Evolutionary conservation across 2,888 invertebrate species (phyloP).

Genomic region (Mycalesis mineus): DNA sequence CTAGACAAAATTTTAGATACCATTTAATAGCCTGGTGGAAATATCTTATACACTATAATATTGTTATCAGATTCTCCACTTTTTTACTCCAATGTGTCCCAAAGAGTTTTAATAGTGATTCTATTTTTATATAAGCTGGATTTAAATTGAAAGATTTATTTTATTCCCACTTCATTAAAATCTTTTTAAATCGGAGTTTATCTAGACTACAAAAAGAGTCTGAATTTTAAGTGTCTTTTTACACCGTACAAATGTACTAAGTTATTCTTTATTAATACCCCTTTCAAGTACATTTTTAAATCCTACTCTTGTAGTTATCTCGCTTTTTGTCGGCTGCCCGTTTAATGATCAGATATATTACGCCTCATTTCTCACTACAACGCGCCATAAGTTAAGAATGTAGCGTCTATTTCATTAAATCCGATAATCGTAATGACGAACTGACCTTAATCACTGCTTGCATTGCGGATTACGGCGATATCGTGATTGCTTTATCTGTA

Average conservation of each 20-base stretch:
- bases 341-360: conserved; percentile 33
- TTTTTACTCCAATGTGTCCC: no score
- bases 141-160: neutral
- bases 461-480: conserved; percentile 28
- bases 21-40: no score
- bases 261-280: conserved; percentile 15
- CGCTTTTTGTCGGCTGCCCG: conserved; percentile 28
- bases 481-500: conserved; percentile 21
- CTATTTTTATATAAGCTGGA: neutral
- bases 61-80: no score
- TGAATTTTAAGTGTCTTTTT: conserved; percentile 8
- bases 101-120: no score
- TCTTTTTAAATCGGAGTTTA: neutral
- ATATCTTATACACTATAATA: no score
- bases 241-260: conserved; percentile 4
- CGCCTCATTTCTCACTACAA: conserved; percentile 30
- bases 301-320: conserved; percentile 21
- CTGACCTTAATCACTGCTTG: conserved; percentile 30
- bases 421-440: conserved; percentile 30
- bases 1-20: no score
- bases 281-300: conserved; percentile 20
- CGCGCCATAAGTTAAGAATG: conserved; percentile 31
- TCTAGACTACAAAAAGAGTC: conserved; percentile 1
- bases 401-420: conserved; percentile 29
- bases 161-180: neutral